Percentiles rank a stretch among this genome's conserved stretches.
Evolutionary conservation across 2,113 vertebrate species (phyloP).

Genomic region (Burhinus bistriatus): DNA sequence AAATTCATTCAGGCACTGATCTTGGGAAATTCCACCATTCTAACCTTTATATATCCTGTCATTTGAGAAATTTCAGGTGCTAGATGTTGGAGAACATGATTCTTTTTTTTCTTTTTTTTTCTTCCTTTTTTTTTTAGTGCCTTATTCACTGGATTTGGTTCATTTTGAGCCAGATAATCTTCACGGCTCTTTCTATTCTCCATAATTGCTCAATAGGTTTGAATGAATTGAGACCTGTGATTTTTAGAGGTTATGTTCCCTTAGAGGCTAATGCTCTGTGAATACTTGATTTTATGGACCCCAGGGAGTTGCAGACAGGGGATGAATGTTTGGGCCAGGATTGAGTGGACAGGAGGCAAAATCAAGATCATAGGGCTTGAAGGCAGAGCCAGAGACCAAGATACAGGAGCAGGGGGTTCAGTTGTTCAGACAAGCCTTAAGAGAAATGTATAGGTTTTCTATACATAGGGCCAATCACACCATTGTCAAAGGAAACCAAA

Average conservation of each 20-base stretch:
- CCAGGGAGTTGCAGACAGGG: background rate
- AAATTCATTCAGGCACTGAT: background rate
- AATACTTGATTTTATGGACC: background rate
- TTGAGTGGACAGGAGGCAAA: background rate
- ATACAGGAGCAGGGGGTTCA: background rate
- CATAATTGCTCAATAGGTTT: background rate
- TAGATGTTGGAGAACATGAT: background rate
- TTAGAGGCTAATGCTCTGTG: background rate
- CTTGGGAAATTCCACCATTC: background rate
- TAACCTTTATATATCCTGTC: background rate
- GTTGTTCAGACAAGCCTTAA: background rate
- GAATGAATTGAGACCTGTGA: background rate
- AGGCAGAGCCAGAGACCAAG: background rate
- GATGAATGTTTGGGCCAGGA: background rate
- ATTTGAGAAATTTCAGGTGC: background rate
- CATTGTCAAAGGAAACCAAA: background rate
- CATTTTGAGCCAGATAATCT: background rate
- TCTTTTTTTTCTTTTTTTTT: background rate
- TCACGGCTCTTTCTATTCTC: background rate
- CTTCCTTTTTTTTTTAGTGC: background rate
- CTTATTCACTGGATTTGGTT: background rate
- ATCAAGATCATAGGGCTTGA: background rate
- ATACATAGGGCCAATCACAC: rapidly evolving
- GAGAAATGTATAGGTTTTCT: background rate
- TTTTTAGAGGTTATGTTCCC: background rate